A percentile compares a stretch with the other conserved stretches of the same genome.
Evolutionary conservation across 2,113 vertebrate species (phyloP).

Genomic region (Archocentrus centrarchus): DNA sequence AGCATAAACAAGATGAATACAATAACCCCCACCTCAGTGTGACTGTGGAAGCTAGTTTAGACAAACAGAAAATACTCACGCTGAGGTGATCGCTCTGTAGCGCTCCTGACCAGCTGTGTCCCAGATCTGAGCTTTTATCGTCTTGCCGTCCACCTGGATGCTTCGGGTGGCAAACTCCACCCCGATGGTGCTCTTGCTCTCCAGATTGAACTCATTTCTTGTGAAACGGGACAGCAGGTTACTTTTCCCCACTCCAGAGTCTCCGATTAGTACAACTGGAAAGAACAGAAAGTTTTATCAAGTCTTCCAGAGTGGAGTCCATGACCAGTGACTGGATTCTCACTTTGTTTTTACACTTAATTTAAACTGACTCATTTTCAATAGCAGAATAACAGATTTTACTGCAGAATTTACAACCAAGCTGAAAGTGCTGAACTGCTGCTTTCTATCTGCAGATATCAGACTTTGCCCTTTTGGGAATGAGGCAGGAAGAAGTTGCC

Average conservation of each 20-base stretch:
- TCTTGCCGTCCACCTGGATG: conserved; percentile 98
- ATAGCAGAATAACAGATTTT: neutral
- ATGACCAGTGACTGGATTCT: neutral
- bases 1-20: neutral
- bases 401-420: neutral
- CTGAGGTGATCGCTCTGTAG: conserved; percentile 97
- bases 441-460: neutral
- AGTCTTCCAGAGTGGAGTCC: neutral
- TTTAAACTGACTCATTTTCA: neutral
- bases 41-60: neutral
- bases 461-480: conserved; percentile 49
- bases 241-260: conserved; percentile 97
- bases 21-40: neutral
- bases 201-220: conserved; percentile 97
- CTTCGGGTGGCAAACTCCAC: conserved; percentile 98
- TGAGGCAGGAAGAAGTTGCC: conserved; percentile 52
- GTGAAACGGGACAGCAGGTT: conserved; percentile 97
- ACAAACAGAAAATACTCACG: conserved; percentile 82
- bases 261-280: conserved; percentile 89
- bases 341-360: neutral
- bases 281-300: neutral
- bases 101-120: conserved; percentile 97
- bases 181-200: conserved; percentile 98
- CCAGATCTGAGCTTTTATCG: conserved; percentile 98
- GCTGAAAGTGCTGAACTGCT: conserved; percentile 23